Evolutionary conservation across 2,888 invertebrate genomes (phyloP).

Genomic region (Nymphalis polychloros): DNA sequence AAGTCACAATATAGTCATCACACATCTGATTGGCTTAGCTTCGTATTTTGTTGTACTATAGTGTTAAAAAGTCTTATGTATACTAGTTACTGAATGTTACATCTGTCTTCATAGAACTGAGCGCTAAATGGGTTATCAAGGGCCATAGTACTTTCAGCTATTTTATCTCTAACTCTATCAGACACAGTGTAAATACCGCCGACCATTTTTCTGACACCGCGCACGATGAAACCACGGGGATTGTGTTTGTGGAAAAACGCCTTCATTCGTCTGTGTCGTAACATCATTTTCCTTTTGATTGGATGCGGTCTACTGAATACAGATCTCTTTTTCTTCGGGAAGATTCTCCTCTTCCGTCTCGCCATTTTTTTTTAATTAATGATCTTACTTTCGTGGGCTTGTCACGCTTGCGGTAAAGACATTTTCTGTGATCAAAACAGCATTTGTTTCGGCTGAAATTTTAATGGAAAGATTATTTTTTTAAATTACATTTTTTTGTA

Average conservation of each 20-base stretch:
- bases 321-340: constrained; percentile 58
- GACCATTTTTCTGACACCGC: constrained; percentile 55
- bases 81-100: constrained; percentile 52
- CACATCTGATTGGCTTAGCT: not conserved
- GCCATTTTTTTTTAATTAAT: constrained; percentile 49
- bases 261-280: constrained; percentile 57
- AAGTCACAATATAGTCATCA: not conserved
- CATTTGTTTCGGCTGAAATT: not conserved
- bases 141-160: constrained; percentile 61
- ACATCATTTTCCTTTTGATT: constrained; percentile 59
- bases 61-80: not conserved
- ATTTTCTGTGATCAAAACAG: not conserved
- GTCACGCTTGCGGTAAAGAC: not conserved
- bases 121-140: constrained; percentile 62
- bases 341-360: constrained; percentile 54
- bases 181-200: constrained; percentile 61
- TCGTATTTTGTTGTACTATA: not conserved
- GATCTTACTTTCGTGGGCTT: not conserved
- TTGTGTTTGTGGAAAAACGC: constrained; percentile 61
- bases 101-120: constrained; percentile 67
- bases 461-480: not conserved
- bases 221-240: constrained; percentile 50
- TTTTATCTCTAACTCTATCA: constrained; percentile 62
- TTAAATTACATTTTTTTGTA: constrained; percentile 33
- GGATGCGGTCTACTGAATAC: constrained; percentile 66